Evolutionary conservation across 2,797 vertebrate genomes (phyloP), one percentile per base, ranked within the genome.

Genomic region (Falco rusticolus): DNA sequence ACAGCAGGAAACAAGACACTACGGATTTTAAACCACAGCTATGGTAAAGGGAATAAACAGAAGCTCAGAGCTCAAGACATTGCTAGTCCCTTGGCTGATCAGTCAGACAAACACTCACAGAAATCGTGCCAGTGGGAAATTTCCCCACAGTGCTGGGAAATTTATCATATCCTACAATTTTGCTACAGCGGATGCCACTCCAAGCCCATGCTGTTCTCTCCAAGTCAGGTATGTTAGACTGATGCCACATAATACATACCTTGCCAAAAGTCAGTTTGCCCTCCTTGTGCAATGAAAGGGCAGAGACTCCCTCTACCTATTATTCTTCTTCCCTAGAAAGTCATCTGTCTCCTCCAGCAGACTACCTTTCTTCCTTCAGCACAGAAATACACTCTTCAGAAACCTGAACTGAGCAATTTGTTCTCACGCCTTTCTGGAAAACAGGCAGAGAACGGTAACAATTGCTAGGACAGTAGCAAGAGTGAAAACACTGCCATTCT

Each of bases 361-460:
- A 71, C 24, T 7, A n/a, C 10, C 48, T 18, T 63, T 29, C 80
- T 54, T 87, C 82, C 56, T 90, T 53, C 56, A 33, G 65, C n/a
- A 45, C 2, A 0, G 19, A 83, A 19, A 20, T 24, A 25, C 0
- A 1, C 16, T 41, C 34, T n/a, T 33, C 11, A 69, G 57, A 77
- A 45, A 69, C 25, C 10, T 26, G 34, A 86, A 28, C 28, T 4
- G 6, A 22, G 66, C 51, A 48, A 65, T 28, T 6, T 47, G 34
- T 41, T 41, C 47, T 72, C 34, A 47, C 5, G 3, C 26, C 53
- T 61, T 37, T n/a, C 63, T 43, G 33, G 10, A 89, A 65, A 43
- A 70, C 10, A 56, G 59, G 63, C 34, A 68, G 31, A 48, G 54
- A 71, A 72, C 0, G 4, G 41, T 5, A 57, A 26, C 28, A 56